Conservation (phyloP, 2,113 vertebrate species). For the Lasiurus borealis region DNA sequence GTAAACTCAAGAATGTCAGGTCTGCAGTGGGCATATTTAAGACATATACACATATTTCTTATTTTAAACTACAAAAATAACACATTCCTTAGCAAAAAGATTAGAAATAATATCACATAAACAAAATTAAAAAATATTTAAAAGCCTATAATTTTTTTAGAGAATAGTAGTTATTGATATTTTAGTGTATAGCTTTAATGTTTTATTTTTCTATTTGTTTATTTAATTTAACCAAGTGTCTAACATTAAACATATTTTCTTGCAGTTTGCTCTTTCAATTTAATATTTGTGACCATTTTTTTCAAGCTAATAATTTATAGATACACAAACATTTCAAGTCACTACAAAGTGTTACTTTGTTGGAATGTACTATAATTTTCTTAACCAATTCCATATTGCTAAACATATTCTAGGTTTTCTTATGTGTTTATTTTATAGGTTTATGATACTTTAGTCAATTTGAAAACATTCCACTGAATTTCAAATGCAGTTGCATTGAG, state of each 20-base stretch:
- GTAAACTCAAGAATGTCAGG: neutral
- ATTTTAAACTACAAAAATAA: slow-evolving; percentile 46
- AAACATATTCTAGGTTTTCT: slow-evolving; percentile 1
- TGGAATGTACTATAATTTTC: neutral
- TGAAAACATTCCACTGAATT: slow-evolving; percentile 3
- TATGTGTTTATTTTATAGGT: slow-evolving; percentile 21
- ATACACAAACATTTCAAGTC: neutral
- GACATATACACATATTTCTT: neutral
- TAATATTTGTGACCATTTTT: slow-evolving; percentile 18
- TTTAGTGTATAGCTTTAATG: neutral
- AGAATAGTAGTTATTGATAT: slow-evolving; percentile 17
- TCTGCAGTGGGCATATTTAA: neutral
- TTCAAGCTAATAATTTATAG: neutral
- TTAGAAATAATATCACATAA: neutral
- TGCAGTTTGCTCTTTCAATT: neutral
- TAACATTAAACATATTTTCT: neutral
- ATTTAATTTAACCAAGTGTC: slow-evolving; percentile 18
- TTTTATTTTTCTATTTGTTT: slow-evolving; percentile 3
- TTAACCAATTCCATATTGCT: neutral
- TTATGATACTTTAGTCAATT: slow-evolving; percentile 10
- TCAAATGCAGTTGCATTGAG: slow-evolving; percentile 26
- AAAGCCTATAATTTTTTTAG: neutral
- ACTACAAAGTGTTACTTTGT: slow-evolving; percentile 11
- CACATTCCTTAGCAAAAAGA: neutral
- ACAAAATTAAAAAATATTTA: neutral